phyloP scores from a whole-genome alignment of 2,888 invertebrate species.

The Cynaeus angustus region DNA sequence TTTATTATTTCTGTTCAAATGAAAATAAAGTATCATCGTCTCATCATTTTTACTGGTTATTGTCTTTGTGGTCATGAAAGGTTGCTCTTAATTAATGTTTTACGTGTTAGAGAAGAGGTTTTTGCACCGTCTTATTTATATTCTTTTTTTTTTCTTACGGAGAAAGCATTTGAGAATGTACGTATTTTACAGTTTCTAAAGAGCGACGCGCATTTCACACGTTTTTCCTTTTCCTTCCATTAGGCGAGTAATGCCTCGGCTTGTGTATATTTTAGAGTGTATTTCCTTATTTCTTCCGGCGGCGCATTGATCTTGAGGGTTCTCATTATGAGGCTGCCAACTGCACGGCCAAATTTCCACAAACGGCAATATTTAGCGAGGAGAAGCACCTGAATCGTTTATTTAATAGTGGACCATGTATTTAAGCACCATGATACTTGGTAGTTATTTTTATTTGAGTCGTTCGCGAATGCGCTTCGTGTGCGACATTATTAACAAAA shows the following conservation, averaged over 20 bases:
- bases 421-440: too few species aligned
- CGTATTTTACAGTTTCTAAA: constrained; percentile 52
- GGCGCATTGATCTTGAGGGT: constrained; percentile 57
- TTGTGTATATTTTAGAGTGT: constrained; percentile 61
- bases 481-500: not conserved
- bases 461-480: too few species aligned
- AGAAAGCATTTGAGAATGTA: constrained; percentile 44
- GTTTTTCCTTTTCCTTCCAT: constrained; percentile 63
- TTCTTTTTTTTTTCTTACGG: constrained; percentile 36
- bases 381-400: not conserved
- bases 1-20: constrained; percentile 37
- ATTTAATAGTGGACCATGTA: too few species aligned
- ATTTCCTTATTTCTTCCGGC: constrained; percentile 64
- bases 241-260: constrained; percentile 60
- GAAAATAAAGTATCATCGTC: constrained; percentile 43
- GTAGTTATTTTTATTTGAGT: too few species aligned
- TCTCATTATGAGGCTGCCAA: constrained; percentile 55
- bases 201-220: constrained; percentile 59
- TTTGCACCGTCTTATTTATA: constrained; percentile 39
- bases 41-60: constrained; percentile 38
- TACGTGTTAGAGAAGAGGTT: constrained; percentile 40
- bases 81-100: constrained; percentile 44
- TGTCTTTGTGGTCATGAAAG: constrained; percentile 36
- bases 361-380: too few species aligned
- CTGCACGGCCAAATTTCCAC: constrained; percentile 31